Base-by-base conservation (phyloP, 1,140 invertebrate species). In the Ctenoplectra terminalis region DNA sequence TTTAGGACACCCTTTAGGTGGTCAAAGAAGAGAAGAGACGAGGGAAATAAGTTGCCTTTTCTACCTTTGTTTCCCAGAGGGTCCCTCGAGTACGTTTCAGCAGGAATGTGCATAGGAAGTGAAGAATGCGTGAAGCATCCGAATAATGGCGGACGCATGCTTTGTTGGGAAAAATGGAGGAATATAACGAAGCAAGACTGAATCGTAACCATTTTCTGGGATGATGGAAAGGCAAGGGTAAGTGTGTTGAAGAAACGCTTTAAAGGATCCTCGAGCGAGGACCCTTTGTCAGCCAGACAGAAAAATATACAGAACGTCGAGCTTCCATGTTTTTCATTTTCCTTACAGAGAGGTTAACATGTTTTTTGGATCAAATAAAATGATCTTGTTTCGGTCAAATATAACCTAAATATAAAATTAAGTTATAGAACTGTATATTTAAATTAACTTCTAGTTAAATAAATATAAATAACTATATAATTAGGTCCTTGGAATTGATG, bases 21-120 rank as follows among this genome's bases (percentile, higher is more conserved):
- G 52, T 54, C 3, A 34, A 2, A 0, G 23, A 48, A 9, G 29
- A 34, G 29, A 34, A n/a, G 20, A 20, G 71, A 0, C 26, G 7
- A 17, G 29, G 43, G 15, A 52, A 52, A 52, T 75, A 75, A 75
- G 60, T 61, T 61, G 72, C 15, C 56, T n/a, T 31, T 67, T 67
- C 40, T 46, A 1, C 58, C 17, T 64, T 75, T 64, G 40, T 75
- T 26, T 37, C n/a, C 58, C n/a, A 29, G 26, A 31, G 9, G 26
- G 15, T 29, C 20, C 54, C 34, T 17, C 2, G 60, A 63, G 72
- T 37, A 63, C 7, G 17, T 34, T 23, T 6, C 1, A 26, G 6
- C 31, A 37, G 58, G 43, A 64, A 37, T 34, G 15, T 50, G 60
- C 8, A 63, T 6, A 48, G 31, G 58, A 63, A 50, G 43, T 34